These are phyloP conservation scores for Rutpela maculata DNA, from an alignment of 2,888 invertebrate species.

Conservation along the genomic window DNA sequence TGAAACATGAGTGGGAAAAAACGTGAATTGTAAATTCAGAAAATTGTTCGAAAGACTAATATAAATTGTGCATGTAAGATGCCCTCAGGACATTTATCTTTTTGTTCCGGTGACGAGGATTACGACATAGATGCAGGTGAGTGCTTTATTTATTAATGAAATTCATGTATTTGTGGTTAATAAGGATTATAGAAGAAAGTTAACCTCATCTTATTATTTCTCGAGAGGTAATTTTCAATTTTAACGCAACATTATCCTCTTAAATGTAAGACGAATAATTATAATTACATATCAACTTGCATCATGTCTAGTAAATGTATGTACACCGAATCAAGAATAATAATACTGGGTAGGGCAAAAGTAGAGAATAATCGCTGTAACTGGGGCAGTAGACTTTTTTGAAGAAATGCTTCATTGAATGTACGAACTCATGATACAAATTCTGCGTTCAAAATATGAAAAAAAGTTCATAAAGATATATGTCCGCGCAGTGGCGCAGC, in stretches of 20 bases:
- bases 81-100: conserved; percentile 49
- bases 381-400: too few species aligned
- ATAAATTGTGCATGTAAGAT: conserved; percentile 44
- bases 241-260: neutral
- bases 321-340: too few species aligned
- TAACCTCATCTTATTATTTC: neutral
- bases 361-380: too few species aligned
- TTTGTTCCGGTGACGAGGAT: conserved; percentile 51
- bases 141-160: conserved; percentile 12
- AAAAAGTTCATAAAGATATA: too few species aligned
- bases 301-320: too few species aligned
- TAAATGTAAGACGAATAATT: too few species aligned
- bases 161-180: neutral
- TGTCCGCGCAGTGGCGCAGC: too few species aligned
- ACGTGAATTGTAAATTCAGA: neutral
- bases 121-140: conserved; percentile 53
- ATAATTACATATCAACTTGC: too few species aligned
- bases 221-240: neutral
- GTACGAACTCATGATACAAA: too few species aligned
- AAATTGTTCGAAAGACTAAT: conserved; percentile 13
- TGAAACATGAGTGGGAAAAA: conserved; percentile 11
- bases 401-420: too few species aligned
- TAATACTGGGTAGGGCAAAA: too few species aligned
- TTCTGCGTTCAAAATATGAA: too few species aligned
- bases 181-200: neutral